A percentile compares a stretch with the other conserved stretches of the same genome.
Conservation (phyloP, 2,888 invertebrate species). For the Cephus rjabovi region DNA sequence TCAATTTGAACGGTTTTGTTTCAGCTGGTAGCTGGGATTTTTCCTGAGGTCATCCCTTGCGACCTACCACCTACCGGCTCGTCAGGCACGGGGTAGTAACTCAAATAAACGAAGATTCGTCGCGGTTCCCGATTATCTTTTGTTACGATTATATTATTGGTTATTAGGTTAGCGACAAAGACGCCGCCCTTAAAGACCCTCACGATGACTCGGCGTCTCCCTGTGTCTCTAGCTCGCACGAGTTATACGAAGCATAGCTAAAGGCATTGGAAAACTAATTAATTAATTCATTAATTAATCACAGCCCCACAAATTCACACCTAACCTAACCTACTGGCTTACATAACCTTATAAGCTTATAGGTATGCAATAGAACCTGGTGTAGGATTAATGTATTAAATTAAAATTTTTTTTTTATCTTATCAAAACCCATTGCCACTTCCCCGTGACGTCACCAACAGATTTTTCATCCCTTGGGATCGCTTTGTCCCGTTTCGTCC, state of each 20-base stretch:
- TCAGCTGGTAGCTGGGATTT: neutral
- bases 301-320: neutral
- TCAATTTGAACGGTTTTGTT: neutral
- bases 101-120: conserved; percentile 34
- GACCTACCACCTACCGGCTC: neutral
- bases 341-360: neutral
- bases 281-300: neutral
- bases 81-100: neutral
- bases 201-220: neutral
- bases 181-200: neutral
- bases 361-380: too few relatives aligned
- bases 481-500: neutral
- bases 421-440: neutral
- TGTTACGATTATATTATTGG: conserved; percentile 32
- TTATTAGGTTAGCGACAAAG: conserved; percentile 34
- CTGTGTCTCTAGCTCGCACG: neutral
- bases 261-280: neutral
- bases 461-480: neutral
- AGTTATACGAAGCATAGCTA: neutral
- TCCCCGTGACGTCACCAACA: neutral
- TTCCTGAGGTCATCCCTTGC: neutral
- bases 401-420: neutral
- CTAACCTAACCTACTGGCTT: neutral
- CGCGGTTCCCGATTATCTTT: conserved; percentile 35
- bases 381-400: too few relatives aligned